Evolutionary conservation across 2,888 invertebrate species (phyloP).

Genomic region (Temnothorax rugatulus): DNA sequence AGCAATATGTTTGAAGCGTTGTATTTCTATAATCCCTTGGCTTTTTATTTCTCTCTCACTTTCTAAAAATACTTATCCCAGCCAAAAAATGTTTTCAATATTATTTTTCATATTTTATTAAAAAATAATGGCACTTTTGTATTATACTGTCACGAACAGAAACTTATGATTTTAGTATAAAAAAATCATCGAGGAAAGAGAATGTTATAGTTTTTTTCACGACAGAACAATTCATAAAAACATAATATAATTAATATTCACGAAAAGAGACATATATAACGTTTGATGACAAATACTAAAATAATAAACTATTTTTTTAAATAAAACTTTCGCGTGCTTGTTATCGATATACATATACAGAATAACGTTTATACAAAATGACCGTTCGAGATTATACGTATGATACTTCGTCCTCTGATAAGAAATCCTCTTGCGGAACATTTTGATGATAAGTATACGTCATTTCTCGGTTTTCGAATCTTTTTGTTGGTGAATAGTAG

Average conservation of each 20-base stretch:
- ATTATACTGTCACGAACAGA: neutral
- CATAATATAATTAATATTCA: no score
- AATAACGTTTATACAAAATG: neutral
- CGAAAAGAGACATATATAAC: no score
- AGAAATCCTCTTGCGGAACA: slow-evolving; percentile 63
- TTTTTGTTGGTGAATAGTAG: slow-evolving; percentile 33
- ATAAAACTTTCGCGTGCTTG: neutral
- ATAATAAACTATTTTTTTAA: neutral
- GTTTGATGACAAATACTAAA: neutral
- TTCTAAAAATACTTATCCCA: neutral
- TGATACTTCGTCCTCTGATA: slow-evolving; percentile 78
- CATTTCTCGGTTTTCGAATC: slow-evolving; percentile 15
- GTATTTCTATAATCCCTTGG: slow-evolving; percentile 20
- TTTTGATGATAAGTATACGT: slow-evolving; percentile 61
- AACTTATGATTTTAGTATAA: neutral
- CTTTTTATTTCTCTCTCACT: neutral
- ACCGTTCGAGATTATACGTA: slow-evolving; percentile 36
- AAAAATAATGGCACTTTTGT: neutral
- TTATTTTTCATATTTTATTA: neutral
- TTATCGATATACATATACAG: neutral
- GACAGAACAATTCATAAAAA: neutral
- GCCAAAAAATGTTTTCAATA: neutral
- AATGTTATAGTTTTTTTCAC: neutral
- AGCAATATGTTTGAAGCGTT: slow-evolving; percentile 45
- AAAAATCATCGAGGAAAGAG: neutral